Percentiles rank a stretch among this genome's conserved stretches.
Evolutionary conservation across 1,140 invertebrate species (phyloP).

Genomic region (Formica selysi): DNA sequence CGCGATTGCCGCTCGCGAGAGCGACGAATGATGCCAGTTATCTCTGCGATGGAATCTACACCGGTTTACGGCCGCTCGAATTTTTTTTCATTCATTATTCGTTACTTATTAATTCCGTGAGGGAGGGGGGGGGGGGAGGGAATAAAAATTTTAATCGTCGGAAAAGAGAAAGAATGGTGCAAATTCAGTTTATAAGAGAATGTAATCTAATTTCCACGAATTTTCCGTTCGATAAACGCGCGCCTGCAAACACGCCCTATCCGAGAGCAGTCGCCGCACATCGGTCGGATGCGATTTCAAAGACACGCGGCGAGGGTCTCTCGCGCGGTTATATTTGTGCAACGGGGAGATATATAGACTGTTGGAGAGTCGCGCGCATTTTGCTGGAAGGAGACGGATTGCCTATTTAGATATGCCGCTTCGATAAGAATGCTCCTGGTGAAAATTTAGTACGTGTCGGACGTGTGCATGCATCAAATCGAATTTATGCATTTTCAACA

Average conservation of each 20-base stretch:
- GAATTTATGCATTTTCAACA: slow-evolving; percentile 14
- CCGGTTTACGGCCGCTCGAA: neutral
- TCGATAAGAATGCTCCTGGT: slow-evolving; percentile 25
- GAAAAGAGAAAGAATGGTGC: neutral
- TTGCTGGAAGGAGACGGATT: slow-evolving; percentile 43
- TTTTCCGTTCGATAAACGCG: slow-evolving; percentile 28
- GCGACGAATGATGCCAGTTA: neutral
- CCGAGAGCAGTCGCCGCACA: neutral
- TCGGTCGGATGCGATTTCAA: slow-evolving; percentile 1
- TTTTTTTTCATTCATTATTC: neutral
- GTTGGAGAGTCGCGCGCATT: slow-evolving; percentile 9
- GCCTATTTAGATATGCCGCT: slow-evolving; percentile 43
- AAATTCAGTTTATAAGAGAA: neutral
- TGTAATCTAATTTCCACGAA: slow-evolving; percentile 21
- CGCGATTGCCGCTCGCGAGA: neutral
- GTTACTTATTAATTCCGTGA: neutral
- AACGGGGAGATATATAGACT: slow-evolving; percentile 16
- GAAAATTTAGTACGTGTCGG: slow-evolving; percentile 49
- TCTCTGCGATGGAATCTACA: neutral
- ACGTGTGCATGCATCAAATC: slow-evolving; percentile 10
- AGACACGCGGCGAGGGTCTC: slow-evolving; percentile 9
- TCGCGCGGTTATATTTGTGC: slow-evolving; percentile 41
- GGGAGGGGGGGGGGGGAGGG: no score
- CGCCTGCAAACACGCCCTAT: neutral
- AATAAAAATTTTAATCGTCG: neutral